phyloP scores from a whole-genome alignment of 2,797 vertebrate genomes.

The Balearica regulorum region DNA sequence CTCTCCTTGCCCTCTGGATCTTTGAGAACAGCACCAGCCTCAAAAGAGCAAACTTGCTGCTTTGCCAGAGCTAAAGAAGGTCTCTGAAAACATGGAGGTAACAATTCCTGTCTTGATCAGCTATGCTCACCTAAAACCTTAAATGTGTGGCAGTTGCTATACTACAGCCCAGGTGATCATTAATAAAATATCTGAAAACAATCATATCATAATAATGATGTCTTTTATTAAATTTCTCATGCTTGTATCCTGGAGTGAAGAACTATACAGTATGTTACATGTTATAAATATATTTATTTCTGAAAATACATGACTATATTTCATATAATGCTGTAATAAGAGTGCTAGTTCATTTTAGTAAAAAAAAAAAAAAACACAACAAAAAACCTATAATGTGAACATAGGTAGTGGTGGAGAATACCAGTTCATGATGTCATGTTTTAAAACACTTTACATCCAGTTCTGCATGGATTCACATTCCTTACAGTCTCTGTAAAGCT shows the following conservation, averaged over 20 bases:
- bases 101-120: neutral
- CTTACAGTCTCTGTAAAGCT: neutral
- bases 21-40: neutral
- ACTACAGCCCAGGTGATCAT: neutral
- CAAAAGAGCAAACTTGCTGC: neutral
- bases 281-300: constrained; percentile 58
- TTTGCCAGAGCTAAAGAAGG: neutral
- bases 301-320: constrained; percentile 24
- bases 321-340: constrained; percentile 19
- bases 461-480: constrained; percentile 17
- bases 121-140: neutral
- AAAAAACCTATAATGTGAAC: neutral
- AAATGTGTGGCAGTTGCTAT: neutral
- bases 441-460: neutral
- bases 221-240: constrained; percentile 35
- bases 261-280: constrained; percentile 54
- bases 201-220: neutral
- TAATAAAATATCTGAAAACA: neutral
- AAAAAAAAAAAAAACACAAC: neutral
- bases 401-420: neutral
- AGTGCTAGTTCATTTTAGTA: neutral
- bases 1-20: neutral
- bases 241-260: neutral
- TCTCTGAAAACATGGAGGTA: neutral
- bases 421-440: neutral